Conservation (phyloP, 2,113 vertebrate species). For the Macroglossus sobrinus region DNA sequence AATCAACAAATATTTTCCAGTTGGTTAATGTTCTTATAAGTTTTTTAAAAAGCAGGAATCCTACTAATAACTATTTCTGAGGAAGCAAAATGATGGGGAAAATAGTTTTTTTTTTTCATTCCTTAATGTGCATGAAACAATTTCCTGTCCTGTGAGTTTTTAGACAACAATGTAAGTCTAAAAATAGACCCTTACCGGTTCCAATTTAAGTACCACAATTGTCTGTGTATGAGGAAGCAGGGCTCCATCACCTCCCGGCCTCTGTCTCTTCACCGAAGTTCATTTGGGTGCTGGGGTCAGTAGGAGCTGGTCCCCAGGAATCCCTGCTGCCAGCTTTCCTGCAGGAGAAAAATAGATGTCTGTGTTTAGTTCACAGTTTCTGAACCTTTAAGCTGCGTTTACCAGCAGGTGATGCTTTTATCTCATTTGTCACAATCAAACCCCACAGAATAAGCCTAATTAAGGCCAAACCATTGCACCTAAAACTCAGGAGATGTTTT, state of each 20-base stretch:
- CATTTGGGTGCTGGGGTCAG: background rate
- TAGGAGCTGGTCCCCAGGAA: background rate
- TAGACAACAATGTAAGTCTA: background rate
- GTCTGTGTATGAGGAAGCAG: background rate
- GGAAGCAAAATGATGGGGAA: background rate
- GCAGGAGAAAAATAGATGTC: background rate
- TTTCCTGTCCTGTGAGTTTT: background rate
- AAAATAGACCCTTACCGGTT: background rate
- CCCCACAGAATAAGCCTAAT: background rate
- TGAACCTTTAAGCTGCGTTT: background rate
- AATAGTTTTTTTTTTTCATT: background rate
- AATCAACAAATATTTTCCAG: background rate
- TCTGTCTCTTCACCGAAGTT: background rate
- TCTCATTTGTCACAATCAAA: background rate
- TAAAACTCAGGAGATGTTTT: background rate
- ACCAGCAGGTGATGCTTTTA: background rate
- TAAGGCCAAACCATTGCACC: background rate
- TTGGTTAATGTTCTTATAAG: background rate
- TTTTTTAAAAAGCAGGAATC: background rate
- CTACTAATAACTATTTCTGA: background rate
- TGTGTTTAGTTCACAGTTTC: background rate
- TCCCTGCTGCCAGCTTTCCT: background rate
- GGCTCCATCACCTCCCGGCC: rapidly evolving
- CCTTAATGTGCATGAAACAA: background rate
- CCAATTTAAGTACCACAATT: background rate